phyloP scores from a whole-genome alignment of 2,888 invertebrate genomes.

The Mimachlamys varia region DNA sequence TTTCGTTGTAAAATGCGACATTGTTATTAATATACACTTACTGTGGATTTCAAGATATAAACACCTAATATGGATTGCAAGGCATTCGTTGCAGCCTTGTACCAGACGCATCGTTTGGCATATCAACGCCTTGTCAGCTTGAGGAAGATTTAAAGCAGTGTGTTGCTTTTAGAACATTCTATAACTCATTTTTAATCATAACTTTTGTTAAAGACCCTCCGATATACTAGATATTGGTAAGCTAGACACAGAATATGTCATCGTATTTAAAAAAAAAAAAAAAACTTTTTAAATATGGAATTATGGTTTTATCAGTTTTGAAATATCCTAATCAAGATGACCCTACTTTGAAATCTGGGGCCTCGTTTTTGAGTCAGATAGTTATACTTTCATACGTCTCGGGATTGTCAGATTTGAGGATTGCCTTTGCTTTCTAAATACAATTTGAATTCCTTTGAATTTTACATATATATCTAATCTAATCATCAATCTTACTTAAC shows the following conservation, averaged over 20 bases:
- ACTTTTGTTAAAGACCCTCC: too few species aligned
- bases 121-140: background rate
- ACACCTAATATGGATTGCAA: background rate
- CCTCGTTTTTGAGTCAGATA: background rate
- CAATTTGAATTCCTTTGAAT: conserved; percentile 9
- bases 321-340: background rate
- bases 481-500: conserved; percentile 22
- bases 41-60: background rate
- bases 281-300: too few species aligned
- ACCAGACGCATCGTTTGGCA: background rate
- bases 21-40: background rate
- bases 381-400: background rate
- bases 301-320: background rate
- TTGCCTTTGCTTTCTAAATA: conserved; percentile 18
- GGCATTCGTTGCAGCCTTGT: background rate
- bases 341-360: background rate
- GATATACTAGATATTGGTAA: too few species aligned
- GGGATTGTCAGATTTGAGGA: background rate
- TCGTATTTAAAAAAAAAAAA: too few species aligned
- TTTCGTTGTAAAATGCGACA: background rate
- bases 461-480: conserved; percentile 23
- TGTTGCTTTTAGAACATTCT: too few species aligned
- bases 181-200: too few species aligned
- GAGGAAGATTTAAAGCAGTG: background rate
- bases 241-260: too few species aligned